Evolutionary conservation across 2,888 invertebrate species (phyloP), one percentile per base, ranked within the genome.

Genomic region (Orthosia gothica): DNA sequence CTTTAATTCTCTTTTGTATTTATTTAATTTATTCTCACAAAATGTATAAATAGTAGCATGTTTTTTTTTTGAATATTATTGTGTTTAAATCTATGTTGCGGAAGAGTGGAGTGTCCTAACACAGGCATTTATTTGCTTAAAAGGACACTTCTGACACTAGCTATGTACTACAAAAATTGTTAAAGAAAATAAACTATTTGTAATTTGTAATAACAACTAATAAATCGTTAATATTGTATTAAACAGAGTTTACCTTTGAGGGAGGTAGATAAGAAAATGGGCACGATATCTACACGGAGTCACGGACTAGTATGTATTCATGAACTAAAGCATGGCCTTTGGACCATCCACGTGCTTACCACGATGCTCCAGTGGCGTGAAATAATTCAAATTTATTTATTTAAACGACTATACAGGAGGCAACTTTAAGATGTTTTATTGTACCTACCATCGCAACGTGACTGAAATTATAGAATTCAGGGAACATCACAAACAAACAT

Each of bases 321-420:
- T 52, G 7, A 59, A 50, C 18, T 59, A 23, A 40, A 76, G 7
- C 15, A 47, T n/a, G 70, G 18, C 15, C 40, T 40, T 47, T 64
- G 9, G 54, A 52, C 58, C 13, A 15, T 5, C 20, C 71, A 66
- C 62, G 74, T 52, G 61, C 3, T n/a, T 11, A 15, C 16, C 26
- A 23, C 64, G 64, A 54, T 32, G 40, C 26, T 20, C 45, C 54
- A 52, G 50, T n/a, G 47, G 16, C 49, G 40, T 70, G 15, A 52
- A 40, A 18, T 12, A 5, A 52, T 79, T 50, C 45, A 61, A 65
- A 61, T 77, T 65, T 7, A 65, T 77, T 61, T 61, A 65, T 50
- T 65, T 50, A 71, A 55, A 59, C 5, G 20, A 69, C 7, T 78
- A 20, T 20, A 23, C 40, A 20, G 15, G 9, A 54, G 59, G 40